Conservation (phyloP, 92 coral and sea anemone species). For the Zoanthus sociatus region DNA sequence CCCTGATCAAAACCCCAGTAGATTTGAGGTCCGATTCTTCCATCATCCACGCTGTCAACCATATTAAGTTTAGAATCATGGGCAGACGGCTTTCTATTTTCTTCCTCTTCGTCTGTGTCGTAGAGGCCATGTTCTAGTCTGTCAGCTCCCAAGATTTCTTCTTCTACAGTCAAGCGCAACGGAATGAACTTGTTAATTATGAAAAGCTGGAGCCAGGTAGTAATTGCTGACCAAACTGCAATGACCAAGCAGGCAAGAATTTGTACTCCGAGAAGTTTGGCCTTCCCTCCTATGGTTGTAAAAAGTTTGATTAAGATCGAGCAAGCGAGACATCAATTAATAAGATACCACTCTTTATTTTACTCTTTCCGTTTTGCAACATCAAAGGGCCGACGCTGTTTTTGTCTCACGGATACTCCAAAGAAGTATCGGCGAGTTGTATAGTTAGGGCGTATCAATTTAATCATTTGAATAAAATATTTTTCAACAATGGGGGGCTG, state of each 20-base stretch:
- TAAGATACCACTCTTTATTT: no score
- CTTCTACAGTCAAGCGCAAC: constrained; percentile 48
- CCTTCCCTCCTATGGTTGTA: constrained; percentile 40
- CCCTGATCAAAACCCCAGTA: background rate
- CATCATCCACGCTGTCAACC: constrained; percentile 30
- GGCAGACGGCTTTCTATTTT: constrained; percentile 24
- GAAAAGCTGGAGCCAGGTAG: constrained; percentile 61
- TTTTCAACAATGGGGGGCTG: no score
- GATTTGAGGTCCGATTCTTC: background rate
- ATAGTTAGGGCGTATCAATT: no score
- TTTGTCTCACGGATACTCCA: no score
- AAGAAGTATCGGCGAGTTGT: no score
- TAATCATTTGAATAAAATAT: no score
- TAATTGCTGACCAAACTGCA: constrained; percentile 46
- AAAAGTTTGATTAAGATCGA: no score
- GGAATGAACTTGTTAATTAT: constrained; percentile 50
- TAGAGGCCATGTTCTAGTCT: constrained; percentile 64
- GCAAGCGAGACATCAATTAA: no score
- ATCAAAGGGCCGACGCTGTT: no score
- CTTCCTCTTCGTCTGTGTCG: constrained; percentile 49
- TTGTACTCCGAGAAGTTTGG: constrained; percentile 60
- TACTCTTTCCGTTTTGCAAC: no score
- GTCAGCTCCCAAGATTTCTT: constrained; percentile 62
- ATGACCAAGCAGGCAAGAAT: constrained; percentile 53
- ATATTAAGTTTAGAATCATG: constrained; percentile 21